Base-by-base conservation (phyloP, 1,140 invertebrate species). In the Trigoniulus corallinus region DNA sequence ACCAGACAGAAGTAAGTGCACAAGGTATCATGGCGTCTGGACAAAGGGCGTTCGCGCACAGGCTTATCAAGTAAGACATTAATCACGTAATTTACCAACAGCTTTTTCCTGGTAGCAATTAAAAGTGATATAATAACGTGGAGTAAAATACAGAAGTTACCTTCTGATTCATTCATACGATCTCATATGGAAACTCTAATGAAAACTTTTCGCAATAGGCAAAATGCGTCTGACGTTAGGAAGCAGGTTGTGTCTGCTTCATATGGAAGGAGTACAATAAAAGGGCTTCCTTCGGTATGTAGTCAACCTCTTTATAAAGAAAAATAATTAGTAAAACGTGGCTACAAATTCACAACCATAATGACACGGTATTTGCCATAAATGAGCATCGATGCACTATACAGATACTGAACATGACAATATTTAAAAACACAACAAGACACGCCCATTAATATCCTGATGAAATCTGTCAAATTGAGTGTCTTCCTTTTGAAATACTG, bases 1-100 rank as follows among this genome's bases (percentile, higher is more conserved):
- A n/a, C n/a, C n/a, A n/a, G n/a, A n/a, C n/a, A n/a, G n/a, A n/a
- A n/a, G n/a, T n/a, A n/a, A n/a, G n/a, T n/a, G n/a, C n/a, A n/a
- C n/a, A n/a, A n/a, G n/a, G n/a, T n/a, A n/a, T n/a, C n/a, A 54
- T 58, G 56, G 54, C 56, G 51, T 54, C 52, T 23, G 63, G 66
- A 25, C 79, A 82, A 63, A 73, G 81, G 61, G 79, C 81, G 55
- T 85, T 85, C 70, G 80, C 80, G 59, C 81, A 85, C 59, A 84
- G 82, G 65, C 67, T 85, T 56, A 82, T 75, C 55, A 83, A 82
- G 77, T 79, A 69, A 69, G 66, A 45, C 12, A 39, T 39, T 39
- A 39, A 39, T 39, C 18, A 18, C 37, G 18, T 12, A 39, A 39
- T 39, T 12, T 39, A 39, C 12, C 37, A 39, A 39, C 18, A 18